Base-by-base conservation (phyloP, 2,113 vertebrate genomes). In the Thamnophis sirtalis region DNA sequence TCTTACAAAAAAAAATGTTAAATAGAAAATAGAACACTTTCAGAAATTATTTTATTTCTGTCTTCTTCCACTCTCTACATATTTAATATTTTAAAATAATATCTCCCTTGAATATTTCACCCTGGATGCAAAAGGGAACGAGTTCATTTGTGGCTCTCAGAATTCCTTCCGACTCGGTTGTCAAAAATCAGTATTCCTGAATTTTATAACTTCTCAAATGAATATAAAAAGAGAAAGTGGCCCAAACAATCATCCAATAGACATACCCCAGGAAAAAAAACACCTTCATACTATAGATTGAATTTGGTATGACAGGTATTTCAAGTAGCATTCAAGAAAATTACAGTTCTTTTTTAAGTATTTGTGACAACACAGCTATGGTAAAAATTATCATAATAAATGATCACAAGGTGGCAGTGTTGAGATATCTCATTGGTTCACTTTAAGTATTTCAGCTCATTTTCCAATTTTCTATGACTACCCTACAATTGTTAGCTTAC, bases 391-490 rank as follows among this genome's bases (percentile, higher is more conserved):
- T n/a, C 55, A 93, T 94, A 86, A 48, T 93, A 86, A 26, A 1
- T 93, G 93, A 94, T 95, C 96, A 95, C 95, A 95, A 96, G 96
- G 93, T 95, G 96, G 96, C 96, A 96, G 95, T 91, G 95, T 94
- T 26, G 92, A 58, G 89, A 92, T 93, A 95, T 95, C 88, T 33
- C 43, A 13, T 54, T 54, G 11, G 53, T 4, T 54, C 53, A 54
- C 15, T 54, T 54, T 95, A 26, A 19, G 5, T 90, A 43, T 90
- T 95, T 94, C n/a, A 63, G 48, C 60, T 49, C 55, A n/a, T 86
- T 86, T 91, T 90, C 55, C 53, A 93, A 90, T 50, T 38, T 33
- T 80, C 33, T 21, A 21, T 80, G 33, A 80, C 33, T 80, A 80
- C 33, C 6, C 6, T 80, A 49, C 88, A 84, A 68, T 86, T 92